Evolutionary conservation across 2,113 vertebrate species (phyloP), one percentile per base, ranked within the genome.

Genomic region (Holacanthus passer): DNA sequence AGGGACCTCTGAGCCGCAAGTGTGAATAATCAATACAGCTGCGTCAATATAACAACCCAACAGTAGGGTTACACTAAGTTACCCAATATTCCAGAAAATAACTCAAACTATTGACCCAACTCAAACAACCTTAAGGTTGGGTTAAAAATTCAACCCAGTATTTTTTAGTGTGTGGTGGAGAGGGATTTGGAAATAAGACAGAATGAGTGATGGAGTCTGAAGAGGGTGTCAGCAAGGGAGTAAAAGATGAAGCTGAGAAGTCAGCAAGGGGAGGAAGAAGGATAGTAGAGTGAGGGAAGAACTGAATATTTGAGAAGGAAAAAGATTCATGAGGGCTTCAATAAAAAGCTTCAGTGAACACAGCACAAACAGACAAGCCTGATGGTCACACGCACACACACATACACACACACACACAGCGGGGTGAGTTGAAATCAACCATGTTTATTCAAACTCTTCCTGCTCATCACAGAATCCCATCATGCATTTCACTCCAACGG

Each of bases 281-380:
- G 45, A 60, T 24, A 9, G 41, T 53, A 17, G 77, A 66, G 32
- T 1, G 7, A 60, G 37, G 31, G 53, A 37, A 82, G 59, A 53
- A 72, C 59, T 67, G 85, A 82, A 87, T 91, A 88, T 91, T 88
- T 90, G 85, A 85, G 72, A 83, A 73, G 79, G 72, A 69, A 85
- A 86, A 85, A 87, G 88, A 90, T 90, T 91, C 90, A 89, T 85
- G 82, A 89, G 74, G 86, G 88, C 81, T 89, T 90, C 88, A 90
- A 92, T 90, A 87, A 89, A 89, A 91, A 85, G 91, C 89, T 91
- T 91, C 85, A 90, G 81, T 90, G 90, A 92, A 80, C 87, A 91
- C 87, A 83, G 79, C 69, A 72, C 74, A 77, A 85, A 82, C 82
- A 84, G 86, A 77, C 89, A 87, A 64, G 65, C 79, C 50, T 77